A percentile compares a stretch with the other conserved stretches of the same genome.
Conservation (phyloP, 1,140 invertebrate genomes). For the Eriosoma lanigerum region DNA sequence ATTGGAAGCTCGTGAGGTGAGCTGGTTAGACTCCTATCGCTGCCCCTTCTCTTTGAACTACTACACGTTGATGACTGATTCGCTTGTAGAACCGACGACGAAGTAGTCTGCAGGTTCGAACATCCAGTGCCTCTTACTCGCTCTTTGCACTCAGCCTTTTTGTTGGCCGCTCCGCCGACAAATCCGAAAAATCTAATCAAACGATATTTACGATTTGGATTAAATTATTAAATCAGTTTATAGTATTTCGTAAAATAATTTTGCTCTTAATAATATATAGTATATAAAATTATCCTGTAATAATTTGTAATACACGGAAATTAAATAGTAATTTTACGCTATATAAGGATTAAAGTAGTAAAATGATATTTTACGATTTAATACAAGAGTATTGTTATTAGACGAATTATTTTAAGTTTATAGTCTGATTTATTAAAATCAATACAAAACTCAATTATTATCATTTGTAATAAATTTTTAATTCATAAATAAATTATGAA, state of each 20-base stretch:
- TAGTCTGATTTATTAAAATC: too few relatives aligned
- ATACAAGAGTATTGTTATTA: too few relatives aligned
- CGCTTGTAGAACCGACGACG: slow-evolving; percentile 40
- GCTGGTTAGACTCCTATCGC: slow-evolving; percentile 77
- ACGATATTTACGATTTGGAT: background rate
- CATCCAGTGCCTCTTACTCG: slow-evolving; percentile 69
- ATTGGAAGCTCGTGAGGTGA: slow-evolving; percentile 77
- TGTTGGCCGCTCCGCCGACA: slow-evolving; percentile 69
- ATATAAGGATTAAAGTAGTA: too few relatives aligned
- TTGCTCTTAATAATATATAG: too few relatives aligned
- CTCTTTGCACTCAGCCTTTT: slow-evolving; percentile 40
- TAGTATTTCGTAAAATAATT: background rate
- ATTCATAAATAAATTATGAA: too few relatives aligned
- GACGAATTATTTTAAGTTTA: too few relatives aligned
- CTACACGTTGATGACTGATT: slow-evolving; percentile 56
- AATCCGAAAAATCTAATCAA: slow-evolving; percentile 68
- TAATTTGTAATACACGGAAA: too few relatives aligned
- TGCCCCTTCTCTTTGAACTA: slow-evolving; percentile 67
- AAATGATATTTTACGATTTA: too few relatives aligned
- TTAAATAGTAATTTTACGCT: too few relatives aligned
- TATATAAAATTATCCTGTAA: too few relatives aligned
- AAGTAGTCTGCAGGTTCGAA: slow-evolving; percentile 63
- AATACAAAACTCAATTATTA: too few relatives aligned
- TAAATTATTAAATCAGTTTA: background rate
- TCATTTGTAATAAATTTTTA: too few relatives aligned